Evolutionary conservation across 2,888 invertebrate species (phyloP).

Genomic region (Deilephila porcellus): DNA sequence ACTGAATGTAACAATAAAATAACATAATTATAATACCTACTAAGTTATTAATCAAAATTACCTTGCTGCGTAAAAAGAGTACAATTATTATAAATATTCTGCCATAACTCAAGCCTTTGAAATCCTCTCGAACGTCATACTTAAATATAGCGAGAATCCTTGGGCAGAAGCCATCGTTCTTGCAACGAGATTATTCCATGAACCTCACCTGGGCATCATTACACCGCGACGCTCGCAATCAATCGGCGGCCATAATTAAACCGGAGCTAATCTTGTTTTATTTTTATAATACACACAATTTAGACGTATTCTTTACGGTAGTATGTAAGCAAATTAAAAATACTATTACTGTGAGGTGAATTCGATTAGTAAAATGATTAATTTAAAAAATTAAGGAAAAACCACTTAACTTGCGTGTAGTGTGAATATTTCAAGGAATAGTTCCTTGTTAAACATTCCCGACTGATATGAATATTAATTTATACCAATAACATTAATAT

Average conservation of each 20-base stretch:
- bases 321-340: neutral
- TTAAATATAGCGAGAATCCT: conserved; percentile 32
- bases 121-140: neutral
- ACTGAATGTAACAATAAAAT: neutral
- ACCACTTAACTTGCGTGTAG: too few relatives aligned
- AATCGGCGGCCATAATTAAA: conserved; percentile 72
- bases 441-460: neutral
- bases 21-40: too few relatives aligned
- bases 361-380: neutral
- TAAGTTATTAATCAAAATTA: neutral
- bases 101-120: neutral
- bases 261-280: conserved; percentile 49
- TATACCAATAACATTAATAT: neutral
- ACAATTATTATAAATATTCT: conserved; percentile 1
- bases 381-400: too few relatives aligned
- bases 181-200: conserved; percentile 62
- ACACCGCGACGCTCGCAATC: conserved; percentile 65
- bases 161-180: conserved; percentile 49
- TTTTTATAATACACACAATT: conserved; percentile 10
- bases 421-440: too few relatives aligned
- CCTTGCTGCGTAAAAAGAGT: neutral
- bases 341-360: neutral
- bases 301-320: neutral
- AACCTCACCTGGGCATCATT: conserved; percentile 71
- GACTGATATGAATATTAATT: neutral